Percentiles rank a stretch among this genome's conserved stretches.
Conservation (phyloP, 2,113 vertebrate genomes). For the Brachyhypopomus occidentalis region DNA sequence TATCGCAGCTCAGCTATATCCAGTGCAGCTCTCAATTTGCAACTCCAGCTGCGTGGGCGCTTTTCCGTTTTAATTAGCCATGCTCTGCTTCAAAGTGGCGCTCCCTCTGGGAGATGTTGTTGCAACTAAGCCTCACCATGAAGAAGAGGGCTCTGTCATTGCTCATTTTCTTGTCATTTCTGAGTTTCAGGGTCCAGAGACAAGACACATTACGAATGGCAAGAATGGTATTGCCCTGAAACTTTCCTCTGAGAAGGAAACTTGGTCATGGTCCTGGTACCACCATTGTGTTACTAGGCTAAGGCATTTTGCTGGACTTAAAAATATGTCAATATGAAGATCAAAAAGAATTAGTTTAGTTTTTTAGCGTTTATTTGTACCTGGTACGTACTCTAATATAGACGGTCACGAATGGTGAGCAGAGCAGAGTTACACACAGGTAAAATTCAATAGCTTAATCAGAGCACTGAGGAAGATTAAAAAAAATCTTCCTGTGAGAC, state of each 20-base stretch:
- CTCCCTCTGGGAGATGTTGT: conserved; percentile 26
- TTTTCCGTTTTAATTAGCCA: conserved; percentile 47
- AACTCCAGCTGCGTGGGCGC: neutral
- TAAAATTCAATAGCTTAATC: too few species aligned
- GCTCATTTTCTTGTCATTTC: neutral
- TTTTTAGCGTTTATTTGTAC: too few species aligned
- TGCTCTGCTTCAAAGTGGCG: conserved; percentile 41
- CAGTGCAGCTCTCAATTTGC: conserved; percentile 21
- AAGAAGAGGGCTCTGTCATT: neutral
- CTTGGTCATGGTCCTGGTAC: too few species aligned
- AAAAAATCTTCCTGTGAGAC: too few species aligned
- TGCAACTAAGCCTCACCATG: neutral
- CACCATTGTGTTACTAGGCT: too few species aligned
- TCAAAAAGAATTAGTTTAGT: too few species aligned
- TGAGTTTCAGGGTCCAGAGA: neutral
- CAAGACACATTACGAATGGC: neutral
- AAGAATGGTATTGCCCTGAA: neutral
- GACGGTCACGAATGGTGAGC: too few species aligned
- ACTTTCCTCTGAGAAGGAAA: neutral
- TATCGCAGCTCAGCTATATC: conserved; percentile 47
- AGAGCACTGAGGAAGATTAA: too few species aligned
- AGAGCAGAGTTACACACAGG: too few species aligned
- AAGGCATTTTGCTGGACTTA: too few species aligned
- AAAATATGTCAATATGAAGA: too few species aligned
- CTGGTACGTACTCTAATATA: too few species aligned